Conservation (phyloP, 2,888 invertebrate species). For the Orthosia gothica region DNA sequence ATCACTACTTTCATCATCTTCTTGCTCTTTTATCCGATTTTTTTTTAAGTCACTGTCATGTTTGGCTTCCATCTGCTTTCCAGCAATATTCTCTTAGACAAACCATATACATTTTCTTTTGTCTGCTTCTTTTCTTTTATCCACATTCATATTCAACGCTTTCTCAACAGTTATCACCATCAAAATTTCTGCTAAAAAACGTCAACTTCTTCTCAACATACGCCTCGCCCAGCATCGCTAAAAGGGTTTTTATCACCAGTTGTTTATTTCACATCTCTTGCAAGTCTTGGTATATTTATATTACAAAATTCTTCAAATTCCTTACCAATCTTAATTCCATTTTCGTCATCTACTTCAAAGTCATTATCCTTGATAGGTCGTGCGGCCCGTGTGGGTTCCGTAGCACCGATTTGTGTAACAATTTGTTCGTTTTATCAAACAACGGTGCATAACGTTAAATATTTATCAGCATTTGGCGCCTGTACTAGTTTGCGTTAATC, state of each 20-base stretch:
- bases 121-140: not conserved
- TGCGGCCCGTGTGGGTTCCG: constrained; percentile 34
- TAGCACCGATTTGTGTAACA: constrained; percentile 64
- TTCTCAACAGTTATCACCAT: too few relatives aligned
- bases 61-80: not conserved
- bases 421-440: constrained; percentile 72
- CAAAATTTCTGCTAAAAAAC: too few relatives aligned
- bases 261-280: too few relatives aligned
- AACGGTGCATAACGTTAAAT: constrained; percentile 60
- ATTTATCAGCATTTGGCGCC: constrained; percentile 65
- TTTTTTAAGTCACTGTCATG: not conserved
- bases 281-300: not conserved
- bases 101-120: too few relatives aligned
- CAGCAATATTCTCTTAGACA: not conserved
- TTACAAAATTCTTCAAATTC: not conserved
- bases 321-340: not conserved
- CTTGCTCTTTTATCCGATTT: too few relatives aligned
- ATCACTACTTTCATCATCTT: too few relatives aligned
- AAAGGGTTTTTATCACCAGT: not conserved
- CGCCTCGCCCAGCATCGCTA: too few relatives aligned
- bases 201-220: too few relatives aligned
- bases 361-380: constrained; percentile 39
- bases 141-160: too few relatives aligned
- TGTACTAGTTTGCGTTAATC: constrained; percentile 56
- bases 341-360: constrained; percentile 15